Percentiles rank a stretch among this genome's conserved stretches.
Evolutionary conservation across 2,113 vertebrate species (phyloP).

Genomic region (Peromyscus polionotus): DNA sequence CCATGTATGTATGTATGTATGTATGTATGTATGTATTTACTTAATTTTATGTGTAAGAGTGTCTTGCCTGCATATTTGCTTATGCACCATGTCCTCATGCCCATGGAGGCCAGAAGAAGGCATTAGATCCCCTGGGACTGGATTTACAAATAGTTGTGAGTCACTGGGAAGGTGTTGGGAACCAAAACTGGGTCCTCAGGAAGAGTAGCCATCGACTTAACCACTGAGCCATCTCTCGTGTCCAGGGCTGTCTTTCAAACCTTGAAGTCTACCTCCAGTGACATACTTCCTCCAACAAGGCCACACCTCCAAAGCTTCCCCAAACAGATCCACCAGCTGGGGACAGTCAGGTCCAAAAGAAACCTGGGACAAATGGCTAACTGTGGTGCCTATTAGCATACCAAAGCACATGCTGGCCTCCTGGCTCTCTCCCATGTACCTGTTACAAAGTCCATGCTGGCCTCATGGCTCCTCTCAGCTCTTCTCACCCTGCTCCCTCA

Average conservation of each 20-base stretch:
- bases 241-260: neutral
- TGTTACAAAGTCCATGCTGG: neutral
- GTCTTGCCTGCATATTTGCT: neutral
- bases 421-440: neutral
- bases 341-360: neutral
- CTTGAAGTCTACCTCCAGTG: neutral
- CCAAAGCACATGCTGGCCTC: neutral
- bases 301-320: neutral
- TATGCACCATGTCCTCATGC: neutral
- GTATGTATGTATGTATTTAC: neutral
- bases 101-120: neutral
- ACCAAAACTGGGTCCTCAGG: neutral
- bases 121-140: neutral
- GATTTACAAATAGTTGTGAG: neutral
- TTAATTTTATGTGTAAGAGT: neutral
- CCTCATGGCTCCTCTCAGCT: neutral
- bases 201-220: neutral
- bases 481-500: neutral
- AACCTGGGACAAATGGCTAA: neutral
- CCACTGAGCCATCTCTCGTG: neutral
- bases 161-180: neutral
- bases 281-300: neutral
- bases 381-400: neutral
- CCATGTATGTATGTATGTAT: no score
- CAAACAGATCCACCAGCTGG: neutral